phyloP scores from a whole-genome alignment of 2,113 vertebrate genomes.

The Tragelaphus buxtoni region DNA sequence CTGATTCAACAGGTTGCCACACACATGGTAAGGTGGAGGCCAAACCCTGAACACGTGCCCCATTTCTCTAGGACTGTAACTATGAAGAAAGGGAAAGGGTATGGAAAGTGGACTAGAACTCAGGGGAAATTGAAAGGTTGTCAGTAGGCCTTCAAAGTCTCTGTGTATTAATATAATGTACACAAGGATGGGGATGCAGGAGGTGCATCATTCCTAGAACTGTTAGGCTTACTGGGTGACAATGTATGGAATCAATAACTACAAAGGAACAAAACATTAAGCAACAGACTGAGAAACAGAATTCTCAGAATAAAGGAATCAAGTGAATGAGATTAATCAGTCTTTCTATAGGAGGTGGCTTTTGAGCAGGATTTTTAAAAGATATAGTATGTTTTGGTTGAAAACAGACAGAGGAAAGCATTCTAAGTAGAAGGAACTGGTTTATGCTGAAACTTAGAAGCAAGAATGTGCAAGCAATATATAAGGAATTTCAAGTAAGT shows the following conservation, averaged over 20 bases:
- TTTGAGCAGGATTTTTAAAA: constrained; percentile 31
- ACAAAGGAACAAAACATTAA: background rate
- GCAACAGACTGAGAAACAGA: background rate
- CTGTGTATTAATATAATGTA: background rate
- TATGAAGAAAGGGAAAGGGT: background rate
- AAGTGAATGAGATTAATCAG: background rate
- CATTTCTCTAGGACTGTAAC: constrained; percentile 9
- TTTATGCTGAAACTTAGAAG: constrained; percentile 36
- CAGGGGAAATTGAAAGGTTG: background rate
- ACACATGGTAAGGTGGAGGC: constrained; percentile 29
- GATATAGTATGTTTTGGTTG: background rate
- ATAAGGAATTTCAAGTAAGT: constrained; percentile 54
- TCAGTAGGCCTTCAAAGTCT: background rate
- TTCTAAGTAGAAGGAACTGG: background rate
- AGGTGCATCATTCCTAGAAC: background rate
- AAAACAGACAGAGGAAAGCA: background rate
- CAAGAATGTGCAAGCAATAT: constrained; percentile 56
- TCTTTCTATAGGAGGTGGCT: background rate
- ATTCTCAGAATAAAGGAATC: constrained; percentile 5
- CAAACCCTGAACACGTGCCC: background rate
- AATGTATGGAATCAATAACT: constrained; percentile 2
- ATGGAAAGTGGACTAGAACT: background rate
- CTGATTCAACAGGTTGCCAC: constrained; percentile 38
- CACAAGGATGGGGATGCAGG: background rate
- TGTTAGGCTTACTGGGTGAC: background rate